Percentiles rank a stretch among this genome's conserved stretches.
phyloP scores from a whole-genome alignment of 2,888 invertebrate species.

The Nomada fucata region DNA sequence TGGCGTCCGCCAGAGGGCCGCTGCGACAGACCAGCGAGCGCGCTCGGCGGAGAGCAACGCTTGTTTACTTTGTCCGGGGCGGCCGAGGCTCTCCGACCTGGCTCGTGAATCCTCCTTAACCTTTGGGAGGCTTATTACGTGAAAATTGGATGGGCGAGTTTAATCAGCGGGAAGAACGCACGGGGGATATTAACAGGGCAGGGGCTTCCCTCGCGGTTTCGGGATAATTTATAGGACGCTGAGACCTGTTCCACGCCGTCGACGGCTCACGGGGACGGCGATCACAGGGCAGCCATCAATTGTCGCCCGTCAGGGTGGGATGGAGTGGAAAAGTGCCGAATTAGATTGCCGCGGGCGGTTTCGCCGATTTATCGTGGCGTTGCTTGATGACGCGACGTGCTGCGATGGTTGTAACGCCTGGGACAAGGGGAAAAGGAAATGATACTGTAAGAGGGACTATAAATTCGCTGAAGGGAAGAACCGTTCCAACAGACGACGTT shows the following conservation, averaged over 20 bases:
- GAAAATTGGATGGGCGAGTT: conserved; percentile 43
- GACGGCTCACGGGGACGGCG: background rate
- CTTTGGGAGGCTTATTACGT: conserved; percentile 35
- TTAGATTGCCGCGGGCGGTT: background rate
- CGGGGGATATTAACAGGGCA: conserved; percentile 30
- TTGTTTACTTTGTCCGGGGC: no score
- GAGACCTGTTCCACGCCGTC: conserved; percentile 18
- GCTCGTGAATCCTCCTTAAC: background rate
- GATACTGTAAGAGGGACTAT: no score
- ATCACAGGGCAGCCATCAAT: background rate
- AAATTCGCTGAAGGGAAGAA: no score
- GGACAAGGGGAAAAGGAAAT: no score
- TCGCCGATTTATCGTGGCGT: no score
- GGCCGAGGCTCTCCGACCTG: background rate
- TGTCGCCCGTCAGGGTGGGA: no score
- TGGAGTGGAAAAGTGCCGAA: background rate
- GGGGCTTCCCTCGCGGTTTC: background rate
- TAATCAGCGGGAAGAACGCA: conserved; percentile 40
- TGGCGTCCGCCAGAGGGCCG: no score
- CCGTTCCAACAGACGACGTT: no score
- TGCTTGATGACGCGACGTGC: no score
- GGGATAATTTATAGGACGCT: conserved; percentile 44
- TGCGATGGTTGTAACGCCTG: no score
- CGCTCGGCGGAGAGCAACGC: no score
- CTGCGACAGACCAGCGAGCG: no score